Evolutionary conservation across 2,113 vertebrate genomes (phyloP).

Genomic region (Leptobrachium ailaonicum): DNA sequence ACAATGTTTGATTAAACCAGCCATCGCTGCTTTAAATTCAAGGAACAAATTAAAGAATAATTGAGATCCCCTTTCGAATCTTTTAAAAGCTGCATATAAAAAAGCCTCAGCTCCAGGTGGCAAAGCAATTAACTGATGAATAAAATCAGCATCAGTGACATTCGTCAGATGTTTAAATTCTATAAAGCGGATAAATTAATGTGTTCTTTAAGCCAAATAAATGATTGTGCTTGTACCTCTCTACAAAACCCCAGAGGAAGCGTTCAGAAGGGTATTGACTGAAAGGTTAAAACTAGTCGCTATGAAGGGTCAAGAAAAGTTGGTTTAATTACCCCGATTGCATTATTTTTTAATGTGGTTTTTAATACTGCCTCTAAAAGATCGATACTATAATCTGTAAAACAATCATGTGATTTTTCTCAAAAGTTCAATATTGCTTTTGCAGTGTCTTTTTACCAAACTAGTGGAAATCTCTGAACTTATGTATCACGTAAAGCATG

Average conservation of each 20-base stretch:
- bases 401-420: no score
- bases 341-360: conserved; percentile 3
- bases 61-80: conserved; percentile 84
- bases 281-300: conserved; percentile 59
- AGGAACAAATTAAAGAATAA: conserved; percentile 90
- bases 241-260: conserved; percentile 71
- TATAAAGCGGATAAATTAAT: conserved; percentile 85
- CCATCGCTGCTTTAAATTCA: conserved; percentile 97
- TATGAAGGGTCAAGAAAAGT: conserved; percentile 66
- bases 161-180: conserved; percentile 93
- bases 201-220: conserved; percentile 88
- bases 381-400: neutral
- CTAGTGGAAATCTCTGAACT: no score
- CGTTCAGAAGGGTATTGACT: conserved; percentile 59
- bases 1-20: conserved; percentile 94
- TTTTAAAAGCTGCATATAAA: conserved; percentile 90
- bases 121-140: conserved; percentile 98
- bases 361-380: conserved; percentile 1
- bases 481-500: no score
- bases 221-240: conserved; percentile 77
- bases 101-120: conserved; percentile 87
- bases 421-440: no score
- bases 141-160: conserved; percentile 89
- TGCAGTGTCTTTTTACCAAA: no score
- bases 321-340: conserved; percentile 37